These are phyloP conservation scores for Elegia similella DNA, from an alignment of 2,888 invertebrate genomes.

Conservation along the genomic window DNA sequence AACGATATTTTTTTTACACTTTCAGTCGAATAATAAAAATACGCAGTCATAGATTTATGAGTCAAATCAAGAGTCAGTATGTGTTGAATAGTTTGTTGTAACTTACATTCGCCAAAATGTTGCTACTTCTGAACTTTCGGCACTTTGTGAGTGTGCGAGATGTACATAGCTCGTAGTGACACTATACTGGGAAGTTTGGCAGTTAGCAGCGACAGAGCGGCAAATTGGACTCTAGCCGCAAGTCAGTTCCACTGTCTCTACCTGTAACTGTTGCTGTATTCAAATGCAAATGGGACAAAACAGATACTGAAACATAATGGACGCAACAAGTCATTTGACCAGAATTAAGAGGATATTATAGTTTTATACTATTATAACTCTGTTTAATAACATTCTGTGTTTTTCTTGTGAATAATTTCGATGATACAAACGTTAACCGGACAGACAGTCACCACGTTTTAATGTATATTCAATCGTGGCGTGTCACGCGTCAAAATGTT, in stretches of 20 bases:
- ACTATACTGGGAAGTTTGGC: constrained; percentile 31
- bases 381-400: no score
- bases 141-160: not conserved
- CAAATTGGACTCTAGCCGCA: constrained; percentile 38
- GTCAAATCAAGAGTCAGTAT: no score
- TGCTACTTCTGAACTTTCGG: not conserved
- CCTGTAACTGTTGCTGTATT: constrained; percentile 10
- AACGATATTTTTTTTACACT: no score
- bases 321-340: not conserved
- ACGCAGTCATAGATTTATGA: no score
- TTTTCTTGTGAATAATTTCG: no score
- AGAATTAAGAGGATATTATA: not conserved
- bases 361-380: not conserved
- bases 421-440: no score
- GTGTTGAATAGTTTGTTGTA: no score
- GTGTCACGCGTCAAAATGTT: no score
- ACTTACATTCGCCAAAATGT: no score
- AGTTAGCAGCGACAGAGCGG: constrained; percentile 40
- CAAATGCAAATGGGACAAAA: constrained; percentile 14
- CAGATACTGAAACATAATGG: not conserved
- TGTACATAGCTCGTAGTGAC: constrained; percentile 13
- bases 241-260: constrained; percentile 32
- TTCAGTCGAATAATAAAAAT: no score
- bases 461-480: no score
- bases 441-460: no score